A percentile compares a stretch with the other conserved stretches of the same genome.
These are phyloP conservation scores for Metaphire vulgaris DNA, from an alignment of 1,140 invertebrate genomes.

Conservation along the genomic window DNA sequence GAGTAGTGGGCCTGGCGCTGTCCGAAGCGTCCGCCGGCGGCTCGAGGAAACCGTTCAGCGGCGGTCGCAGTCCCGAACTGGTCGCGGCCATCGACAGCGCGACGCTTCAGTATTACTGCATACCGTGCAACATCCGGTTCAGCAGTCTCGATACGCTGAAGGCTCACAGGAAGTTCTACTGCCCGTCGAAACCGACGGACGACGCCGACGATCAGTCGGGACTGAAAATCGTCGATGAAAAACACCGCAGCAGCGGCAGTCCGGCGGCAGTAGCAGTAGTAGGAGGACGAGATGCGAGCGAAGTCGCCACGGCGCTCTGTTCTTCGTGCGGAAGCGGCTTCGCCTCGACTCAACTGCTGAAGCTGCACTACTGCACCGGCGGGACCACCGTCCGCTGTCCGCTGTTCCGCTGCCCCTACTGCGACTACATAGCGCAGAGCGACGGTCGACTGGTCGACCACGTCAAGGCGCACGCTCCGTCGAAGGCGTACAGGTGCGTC, in stretches of 20 bases:
- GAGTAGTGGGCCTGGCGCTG: no score
- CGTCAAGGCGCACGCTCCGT: constrained; percentile 45
- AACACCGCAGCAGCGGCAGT: constrained; percentile 34
- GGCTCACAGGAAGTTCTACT: constrained; percentile 90
- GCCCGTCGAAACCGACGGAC: constrained; percentile 53
- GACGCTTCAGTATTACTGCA: constrained; percentile 65
- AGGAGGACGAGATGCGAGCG: constrained; percentile 31
- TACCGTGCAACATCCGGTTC: constrained; percentile 89
- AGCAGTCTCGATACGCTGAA: constrained; percentile 84
- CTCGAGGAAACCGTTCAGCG: not conserved
- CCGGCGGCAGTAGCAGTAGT: no score
- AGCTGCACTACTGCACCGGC: constrained; percentile 51
- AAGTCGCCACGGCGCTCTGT: constrained; percentile 42
- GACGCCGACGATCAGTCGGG: not conserved
- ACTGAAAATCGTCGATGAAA: constrained; percentile 8
- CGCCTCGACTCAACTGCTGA: constrained; percentile 47
- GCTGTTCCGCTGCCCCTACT: constrained; percentile 68
- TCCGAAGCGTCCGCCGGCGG: not conserved
- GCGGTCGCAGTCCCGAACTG: constrained; percentile 24
- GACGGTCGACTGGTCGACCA: constrained; percentile 46
- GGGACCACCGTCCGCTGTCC: constrained; percentile 61
- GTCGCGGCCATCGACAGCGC: constrained; percentile 35
- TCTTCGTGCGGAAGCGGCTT: constrained; percentile 49
- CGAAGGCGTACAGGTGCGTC: constrained; percentile 76
- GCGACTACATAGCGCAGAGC: constrained; percentile 58